phyloP scores from a whole-genome alignment of 2,797 vertebrate genomes.

The Clarias pachynema region DNA sequence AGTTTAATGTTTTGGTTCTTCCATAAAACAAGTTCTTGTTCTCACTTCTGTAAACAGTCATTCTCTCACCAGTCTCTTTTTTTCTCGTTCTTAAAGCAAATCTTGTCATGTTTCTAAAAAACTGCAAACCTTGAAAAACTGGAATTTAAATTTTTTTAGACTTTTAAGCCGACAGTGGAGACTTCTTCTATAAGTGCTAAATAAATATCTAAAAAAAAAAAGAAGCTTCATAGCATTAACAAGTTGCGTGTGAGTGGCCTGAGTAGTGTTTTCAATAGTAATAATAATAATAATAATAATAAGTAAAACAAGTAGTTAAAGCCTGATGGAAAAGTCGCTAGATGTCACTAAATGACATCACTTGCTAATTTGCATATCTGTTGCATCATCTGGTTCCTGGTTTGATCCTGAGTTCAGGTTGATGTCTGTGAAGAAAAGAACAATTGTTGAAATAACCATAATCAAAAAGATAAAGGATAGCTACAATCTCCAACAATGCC shows the following conservation, averaged over 20 bases:
- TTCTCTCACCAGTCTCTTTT: background rate
- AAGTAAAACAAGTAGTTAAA: too few species aligned
- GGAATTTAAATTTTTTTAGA: background rate
- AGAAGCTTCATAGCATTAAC: background rate
- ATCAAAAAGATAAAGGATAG: background rate
- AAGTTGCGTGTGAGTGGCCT: too few species aligned
- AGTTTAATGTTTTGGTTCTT: background rate
- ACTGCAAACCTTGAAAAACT: too few species aligned
- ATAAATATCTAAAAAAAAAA: background rate
- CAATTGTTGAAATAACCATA: background rate
- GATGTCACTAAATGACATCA: too few species aligned
- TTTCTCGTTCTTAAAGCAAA: too few species aligned
- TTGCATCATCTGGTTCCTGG: background rate
- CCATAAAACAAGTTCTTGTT: background rate
- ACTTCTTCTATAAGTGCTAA: background rate
- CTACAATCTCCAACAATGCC: background rate
- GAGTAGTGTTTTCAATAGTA: too few species aligned
- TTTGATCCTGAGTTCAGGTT: background rate
- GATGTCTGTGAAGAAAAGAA: background rate
- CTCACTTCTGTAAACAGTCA: background rate
- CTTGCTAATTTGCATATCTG: too few species aligned
- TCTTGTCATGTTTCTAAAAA: too few species aligned
- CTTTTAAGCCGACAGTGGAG: background rate
- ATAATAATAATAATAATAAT: too few species aligned
- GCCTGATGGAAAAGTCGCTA: too few species aligned